These are phyloP conservation scores for Naso thynnoides DNA, from an alignment of 2,797 vertebrate genomes.

Conservation along the genomic window DNA sequence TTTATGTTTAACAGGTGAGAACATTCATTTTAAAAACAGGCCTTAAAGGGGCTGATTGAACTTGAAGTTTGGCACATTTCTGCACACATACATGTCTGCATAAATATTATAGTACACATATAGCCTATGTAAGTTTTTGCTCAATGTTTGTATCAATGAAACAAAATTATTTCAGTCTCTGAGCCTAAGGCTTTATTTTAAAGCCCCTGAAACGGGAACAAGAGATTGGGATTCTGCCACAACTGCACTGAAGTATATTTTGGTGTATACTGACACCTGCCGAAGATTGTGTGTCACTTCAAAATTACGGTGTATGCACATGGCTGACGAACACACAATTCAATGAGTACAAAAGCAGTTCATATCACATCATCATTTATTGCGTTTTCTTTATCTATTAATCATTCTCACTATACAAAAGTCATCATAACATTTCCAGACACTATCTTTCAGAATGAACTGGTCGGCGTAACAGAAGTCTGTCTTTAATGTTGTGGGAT, in stretches of 20 bases:
- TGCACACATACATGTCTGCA: too few relatives aligned
- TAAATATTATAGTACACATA: too few relatives aligned
- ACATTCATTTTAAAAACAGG: not conserved
- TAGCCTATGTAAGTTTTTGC: too few relatives aligned
- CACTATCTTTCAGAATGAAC: constrained; percentile 5
- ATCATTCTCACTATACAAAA: constrained; percentile 54
- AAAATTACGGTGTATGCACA: not conserved
- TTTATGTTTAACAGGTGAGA: too few relatives aligned
- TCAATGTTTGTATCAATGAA: too few relatives aligned
- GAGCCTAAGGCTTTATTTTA: too few relatives aligned
- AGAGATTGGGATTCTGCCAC: too few relatives aligned
- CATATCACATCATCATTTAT: constrained; percentile 63
- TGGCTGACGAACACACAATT: constrained; percentile 32
- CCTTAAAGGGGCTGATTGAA: not conserved
- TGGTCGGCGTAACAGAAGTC: constrained; percentile 7
- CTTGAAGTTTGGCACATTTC: not conserved
- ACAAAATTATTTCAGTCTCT: too few relatives aligned
- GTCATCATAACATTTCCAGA: constrained; percentile 40
- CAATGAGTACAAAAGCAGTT: constrained; percentile 34
- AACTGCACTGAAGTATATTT: not conserved
- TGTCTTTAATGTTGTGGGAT: constrained; percentile 27
- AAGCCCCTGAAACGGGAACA: too few relatives aligned
- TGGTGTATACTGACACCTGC: constrained; percentile 47
- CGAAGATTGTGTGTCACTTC: constrained; percentile 14
- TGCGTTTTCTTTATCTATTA: constrained; percentile 53